Base-by-base conservation (phyloP, 2,888 invertebrate species). In the Drosophila helvetica region DNA sequence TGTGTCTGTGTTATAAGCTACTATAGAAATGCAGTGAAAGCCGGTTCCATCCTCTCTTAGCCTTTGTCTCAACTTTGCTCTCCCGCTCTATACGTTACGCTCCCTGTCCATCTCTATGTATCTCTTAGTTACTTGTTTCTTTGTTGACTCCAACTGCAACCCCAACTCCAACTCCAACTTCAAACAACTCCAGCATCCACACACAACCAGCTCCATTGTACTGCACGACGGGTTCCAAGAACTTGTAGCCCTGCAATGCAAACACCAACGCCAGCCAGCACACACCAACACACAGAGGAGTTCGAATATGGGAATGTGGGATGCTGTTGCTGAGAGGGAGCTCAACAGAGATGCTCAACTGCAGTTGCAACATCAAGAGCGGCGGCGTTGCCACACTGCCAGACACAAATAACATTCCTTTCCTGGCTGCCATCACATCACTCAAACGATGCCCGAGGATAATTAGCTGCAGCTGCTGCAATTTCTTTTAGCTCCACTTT, bases 171-270 rank as follows among this genome's bases (percentile, higher is more conserved):
- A 54, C 54, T 50, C 65, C 50, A 47, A 17, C 50, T 45, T 17
- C 15, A 48, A 63, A 30, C 7, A 19, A 48, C 65, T 55, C 64
- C 65, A 67, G 67, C 68, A 52, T 58, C 67, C 53, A 46, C 30
- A 63, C 47, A 46, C 30, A 63, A 25, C n/a, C 51, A 52, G 52
- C 38, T 42, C 62, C 67, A 67, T 68, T 62, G 57, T 38, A n/a
- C 38, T 38, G n/a, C 7, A 67, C 67, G 56, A 67, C 66, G 67
- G 45, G 68, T 59, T 68, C 66, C 66, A 66, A 69, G 69, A 69
- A 69, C 53, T 50, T 60, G 53, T 69, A 54, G 53, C 68, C 53
- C 38, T 51, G n/a, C 52, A 65, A 17, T 9, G 19, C 38, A 38
- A 45, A 54, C 50, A 57, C 48, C 65, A 43, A 46, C 30, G 10